Conservation (phyloP, 2,113 vertebrate genomes). For the Rhodinocichla rosea region DNA sequence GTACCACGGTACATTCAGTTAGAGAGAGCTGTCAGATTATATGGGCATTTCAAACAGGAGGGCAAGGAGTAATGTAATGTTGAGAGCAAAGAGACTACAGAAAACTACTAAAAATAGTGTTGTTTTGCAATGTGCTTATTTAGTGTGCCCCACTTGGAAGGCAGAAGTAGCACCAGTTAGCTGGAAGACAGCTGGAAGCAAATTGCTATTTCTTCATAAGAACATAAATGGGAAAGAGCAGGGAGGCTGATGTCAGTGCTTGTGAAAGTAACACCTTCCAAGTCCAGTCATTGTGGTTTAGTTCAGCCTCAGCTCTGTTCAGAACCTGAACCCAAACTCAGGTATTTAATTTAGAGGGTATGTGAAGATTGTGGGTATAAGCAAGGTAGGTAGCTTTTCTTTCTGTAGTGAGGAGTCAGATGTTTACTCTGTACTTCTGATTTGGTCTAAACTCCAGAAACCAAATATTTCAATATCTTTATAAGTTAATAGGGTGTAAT, state of each 20-base stretch:
- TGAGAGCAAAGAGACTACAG: neutral
- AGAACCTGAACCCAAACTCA: neutral
- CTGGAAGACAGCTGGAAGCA: neutral
- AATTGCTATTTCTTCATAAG: neutral
- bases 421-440: neutral
- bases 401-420: neutral
- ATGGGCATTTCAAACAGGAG: neutral
- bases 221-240: neutral
- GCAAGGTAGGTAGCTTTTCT: neutral
- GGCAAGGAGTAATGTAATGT: neutral
- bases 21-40: neutral
- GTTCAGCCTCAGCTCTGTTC: neutral
- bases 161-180: neutral
- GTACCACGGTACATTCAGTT: neutral
- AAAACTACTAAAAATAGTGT: neutral
- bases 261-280: neutral
- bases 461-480: neutral
- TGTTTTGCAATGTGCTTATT: neutral
- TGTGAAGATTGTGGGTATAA: neutral
- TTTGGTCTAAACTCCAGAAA: neutral
- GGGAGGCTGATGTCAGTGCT: neutral
- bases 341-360: neutral
- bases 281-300: neutral
- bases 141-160: neutral
- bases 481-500: neutral